Evolutionary conservation across 1,140 invertebrate species (phyloP), one percentile per base, ranked within the genome.

Genomic region (Anoplophora glabripennis): DNA sequence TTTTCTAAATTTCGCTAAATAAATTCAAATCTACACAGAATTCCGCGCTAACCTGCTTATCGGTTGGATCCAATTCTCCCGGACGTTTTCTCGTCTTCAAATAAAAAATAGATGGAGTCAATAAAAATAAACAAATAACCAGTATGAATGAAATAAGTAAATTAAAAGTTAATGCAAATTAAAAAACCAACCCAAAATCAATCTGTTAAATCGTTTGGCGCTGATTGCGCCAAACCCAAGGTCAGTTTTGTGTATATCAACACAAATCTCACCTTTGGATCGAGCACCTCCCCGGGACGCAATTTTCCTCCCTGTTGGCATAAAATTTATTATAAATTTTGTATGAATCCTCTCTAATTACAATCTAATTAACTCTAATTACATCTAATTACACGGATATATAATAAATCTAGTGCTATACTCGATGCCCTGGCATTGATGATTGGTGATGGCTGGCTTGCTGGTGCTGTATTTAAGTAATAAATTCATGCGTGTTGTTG

Each of bases 271-370:
- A 89, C 87, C 86, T 89, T 88, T 77, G 78, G 78, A 78, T 89
- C 87, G 74, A 85, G 81, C 76, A 89, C 83, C 79, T 89, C 87
- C 79, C 87, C 87, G 75, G 87, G 87, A 75, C 87, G 86, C 79
- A 89, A 86, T 80, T 82, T 86, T 80, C 74, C 74, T 69, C 69
- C 74, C 74, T 75, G 72, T 64, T 56, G 68, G 61, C 59, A 71
- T 61, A 66, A 66, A 46, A 57, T 49, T 12, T 33, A 11, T 15
- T 44, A 45, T 59, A 57, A 67, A 57, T 46, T 58, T 44, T 38
- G n/a, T 42, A 12, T 28, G 7, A 18, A 28, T 54, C 46, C 53
- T 33, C 21, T 54, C 14, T 18, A 44, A 17, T 36, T 51, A 51
- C 21, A n/a, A 47, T 18, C 14, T 35, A 47, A 45, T n/a, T 37